Conservation (phyloP, 2,888 invertebrate species). For the Seira musarum region DNA sequence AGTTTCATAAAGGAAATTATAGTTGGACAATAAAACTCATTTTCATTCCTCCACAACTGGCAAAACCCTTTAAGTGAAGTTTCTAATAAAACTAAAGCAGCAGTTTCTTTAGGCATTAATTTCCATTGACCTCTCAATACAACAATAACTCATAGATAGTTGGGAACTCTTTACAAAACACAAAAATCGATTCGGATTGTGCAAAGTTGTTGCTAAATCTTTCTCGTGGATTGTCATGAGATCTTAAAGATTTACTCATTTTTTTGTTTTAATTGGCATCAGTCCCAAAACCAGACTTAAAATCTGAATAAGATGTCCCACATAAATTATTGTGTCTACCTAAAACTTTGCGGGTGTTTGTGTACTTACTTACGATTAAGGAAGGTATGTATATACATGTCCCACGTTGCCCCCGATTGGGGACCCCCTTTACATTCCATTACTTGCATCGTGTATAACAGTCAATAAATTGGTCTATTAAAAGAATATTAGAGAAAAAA, state of each 20-base stretch:
- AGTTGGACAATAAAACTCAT: background rate
- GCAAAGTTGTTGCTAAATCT: too few species aligned
- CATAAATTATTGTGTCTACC: background rate
- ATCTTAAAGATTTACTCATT: background rate
- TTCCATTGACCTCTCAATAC: background rate
- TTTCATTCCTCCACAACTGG: background rate
- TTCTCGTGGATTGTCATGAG: background rate
- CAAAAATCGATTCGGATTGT: background rate
- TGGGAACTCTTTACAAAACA: background rate
- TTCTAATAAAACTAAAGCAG: background rate
- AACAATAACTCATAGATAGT: background rate
- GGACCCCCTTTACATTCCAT: background rate
- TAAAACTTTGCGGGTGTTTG: background rate
- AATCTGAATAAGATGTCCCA: background rate
- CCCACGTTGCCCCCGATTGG: background rate
- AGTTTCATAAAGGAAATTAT: background rate
- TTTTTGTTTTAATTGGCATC: background rate
- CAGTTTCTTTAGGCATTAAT: background rate
- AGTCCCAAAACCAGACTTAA: background rate
- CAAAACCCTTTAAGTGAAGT: background rate
- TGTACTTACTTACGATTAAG: too few species aligned
- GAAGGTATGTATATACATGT: background rate
- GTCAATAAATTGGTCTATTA: conserved; percentile 53
- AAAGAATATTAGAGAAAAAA: conserved; percentile 50
- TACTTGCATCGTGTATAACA: background rate